Percentiles rank a stretch among this genome's conserved stretches.
Conservation (phyloP, 1,140 invertebrate species). For the Heliconius himera region DNA sequence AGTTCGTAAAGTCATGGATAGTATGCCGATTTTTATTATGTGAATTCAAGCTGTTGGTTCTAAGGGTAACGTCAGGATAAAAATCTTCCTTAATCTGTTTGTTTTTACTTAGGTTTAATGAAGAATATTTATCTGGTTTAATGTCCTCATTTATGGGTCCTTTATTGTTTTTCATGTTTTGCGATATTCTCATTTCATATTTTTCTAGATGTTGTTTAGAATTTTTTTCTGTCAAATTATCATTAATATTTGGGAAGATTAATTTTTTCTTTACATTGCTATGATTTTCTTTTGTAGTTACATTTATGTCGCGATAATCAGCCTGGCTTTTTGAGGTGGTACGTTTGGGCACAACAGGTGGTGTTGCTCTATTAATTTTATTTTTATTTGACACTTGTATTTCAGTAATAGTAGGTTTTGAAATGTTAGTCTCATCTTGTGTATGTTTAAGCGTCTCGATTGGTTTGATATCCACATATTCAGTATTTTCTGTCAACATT, state of each 20-base stretch:
- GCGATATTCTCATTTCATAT: constrained; percentile 10
- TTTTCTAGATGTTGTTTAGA: not conserved
- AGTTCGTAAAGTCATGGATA: constrained; percentile 62
- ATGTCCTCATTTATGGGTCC: not conserved
- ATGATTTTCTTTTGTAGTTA: constrained; percentile 15
- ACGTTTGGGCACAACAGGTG: constrained; percentile 21
- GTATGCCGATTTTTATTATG: constrained; percentile 64
- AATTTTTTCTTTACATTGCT: constrained; percentile 21
- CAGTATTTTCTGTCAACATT: not conserved
- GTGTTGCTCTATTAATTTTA: not conserved
- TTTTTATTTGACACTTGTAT: not conserved
- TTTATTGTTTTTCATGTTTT: constrained; percentile 7
- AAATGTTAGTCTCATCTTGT: not conserved
- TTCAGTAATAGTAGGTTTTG: not conserved
- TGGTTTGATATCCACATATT: not conserved
- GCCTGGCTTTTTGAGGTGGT: constrained; percentile 11
- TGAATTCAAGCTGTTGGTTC: constrained; percentile 26
- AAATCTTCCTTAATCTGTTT: not conserved
- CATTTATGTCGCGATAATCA: not conserved
- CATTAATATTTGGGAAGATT: not conserved
- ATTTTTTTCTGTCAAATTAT: not conserved
- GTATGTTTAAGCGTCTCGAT: not conserved
- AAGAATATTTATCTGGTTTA: not conserved
- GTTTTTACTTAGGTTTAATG: not conserved
- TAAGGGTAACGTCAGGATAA: constrained; percentile 21